phyloP scores from a whole-genome alignment of 2,888 invertebrate species.

The Euplexia lucipara region DNA sequence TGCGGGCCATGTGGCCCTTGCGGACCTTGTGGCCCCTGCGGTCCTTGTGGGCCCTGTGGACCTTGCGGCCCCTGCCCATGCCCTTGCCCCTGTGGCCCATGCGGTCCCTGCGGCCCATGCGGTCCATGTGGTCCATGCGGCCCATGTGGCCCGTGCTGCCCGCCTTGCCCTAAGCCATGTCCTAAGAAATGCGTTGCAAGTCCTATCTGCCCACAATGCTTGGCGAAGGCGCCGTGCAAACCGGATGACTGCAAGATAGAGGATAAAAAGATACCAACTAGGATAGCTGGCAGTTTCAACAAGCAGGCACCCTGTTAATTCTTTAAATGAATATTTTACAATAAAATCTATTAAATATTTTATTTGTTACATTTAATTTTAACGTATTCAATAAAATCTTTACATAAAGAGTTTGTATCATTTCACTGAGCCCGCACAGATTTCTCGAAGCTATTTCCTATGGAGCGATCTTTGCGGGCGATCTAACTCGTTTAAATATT shows the following conservation, averaged over 20 bases:
- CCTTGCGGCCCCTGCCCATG: conserved; percentile 75
- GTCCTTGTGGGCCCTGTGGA: conserved; percentile 68
- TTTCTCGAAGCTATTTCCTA: neutral
- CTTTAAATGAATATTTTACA: neutral
- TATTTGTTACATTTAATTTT: conserved; percentile 7
- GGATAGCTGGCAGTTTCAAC: conserved; percentile 60
- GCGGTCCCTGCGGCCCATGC: conserved; percentile 66
- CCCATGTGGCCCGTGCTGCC: conserved; percentile 64
- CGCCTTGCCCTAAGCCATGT: conserved; percentile 51
- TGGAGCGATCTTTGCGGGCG: conserved; percentile 37
- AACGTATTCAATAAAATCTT: conserved; percentile 55
- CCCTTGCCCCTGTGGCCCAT: conserved; percentile 71
- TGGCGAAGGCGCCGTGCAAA: conserved; percentile 24
- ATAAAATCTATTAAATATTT: neutral
- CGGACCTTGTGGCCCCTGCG: conserved; percentile 36
- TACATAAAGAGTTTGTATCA: conserved; percentile 33
- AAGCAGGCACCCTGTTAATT: conserved; percentile 41
- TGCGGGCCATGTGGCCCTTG: conserved; percentile 52
- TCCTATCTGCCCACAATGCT: conserved; percentile 31
- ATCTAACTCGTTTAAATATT: neutral
- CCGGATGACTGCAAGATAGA: conserved; percentile 65
- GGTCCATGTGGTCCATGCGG: conserved; percentile 65
- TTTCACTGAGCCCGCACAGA: conserved; percentile 43
- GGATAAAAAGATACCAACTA: conserved; percentile 62
- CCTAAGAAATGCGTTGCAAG: conserved; percentile 48